Base-by-base conservation (phyloP, 1,140 invertebrate species). In the Cydia fagiglandana region DNA sequence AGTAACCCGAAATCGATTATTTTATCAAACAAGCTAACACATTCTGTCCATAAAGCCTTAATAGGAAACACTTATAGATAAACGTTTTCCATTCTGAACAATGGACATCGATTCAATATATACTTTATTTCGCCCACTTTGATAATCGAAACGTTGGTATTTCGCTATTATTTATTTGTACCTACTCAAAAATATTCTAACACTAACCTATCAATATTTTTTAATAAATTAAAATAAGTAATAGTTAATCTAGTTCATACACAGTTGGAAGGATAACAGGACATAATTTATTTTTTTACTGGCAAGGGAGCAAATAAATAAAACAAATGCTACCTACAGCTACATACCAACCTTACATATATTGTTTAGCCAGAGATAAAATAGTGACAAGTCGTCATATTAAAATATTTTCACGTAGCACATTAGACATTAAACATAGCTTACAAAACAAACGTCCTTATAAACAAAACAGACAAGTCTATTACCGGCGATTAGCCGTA, bases 361-460 rank as follows among this genome's bases (percentile, higher is more conserved):
- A 50, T 15, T 50, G 4, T 24, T 20, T 61, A 20, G 6, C 15
- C 17, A 61, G n/a, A n/a, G 1, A 56, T 61, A 20, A 24, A 12
- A 10, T 61, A 61, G 56, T 24, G 7, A 24, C 45, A 15, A 24
- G 7, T 24, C 20, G 2, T 7, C 56, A 61, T 10, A 24, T 61
- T 61, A 61, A 61, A 61, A 61, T 61, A 61, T 61, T 61, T 12
- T 61, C 56, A 61, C 56, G 56, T 61, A 53, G 50, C 50, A 53
- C 50, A 53, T 53, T 53, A 53, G 13, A 3, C 50, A 53, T 53
- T 15, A 53, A 4, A 47, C 34, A 13, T 15, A 13, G 2, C 47
- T 15, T 50, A n/a, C 2, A 4, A 10, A 24, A 12, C 56, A 24
- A 24, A 61, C 56, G 20, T 61, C 20, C 56, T 61, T 24, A 61